Evolutionary conservation across 2,113 vertebrate species (phyloP).

Genomic region (Setophaga petechia): DNA sequence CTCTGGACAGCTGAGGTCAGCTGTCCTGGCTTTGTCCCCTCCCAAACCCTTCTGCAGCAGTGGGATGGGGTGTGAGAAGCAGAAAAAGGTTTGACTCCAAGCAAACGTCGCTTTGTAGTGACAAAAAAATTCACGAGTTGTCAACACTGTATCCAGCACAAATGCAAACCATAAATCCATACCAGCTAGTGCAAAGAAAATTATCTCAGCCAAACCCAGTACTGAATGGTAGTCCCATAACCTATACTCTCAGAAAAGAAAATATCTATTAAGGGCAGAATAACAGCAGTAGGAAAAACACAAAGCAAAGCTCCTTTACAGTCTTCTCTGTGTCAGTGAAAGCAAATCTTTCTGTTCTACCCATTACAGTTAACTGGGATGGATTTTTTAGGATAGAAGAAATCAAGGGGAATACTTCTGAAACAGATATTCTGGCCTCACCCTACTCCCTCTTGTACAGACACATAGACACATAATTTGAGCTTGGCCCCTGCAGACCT

Average conservation of each 20-base stretch:
- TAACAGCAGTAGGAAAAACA: neutral
- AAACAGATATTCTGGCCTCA: neutral
- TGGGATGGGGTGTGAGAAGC: neutral
- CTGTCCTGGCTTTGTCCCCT: neutral
- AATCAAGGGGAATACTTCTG: neutral
- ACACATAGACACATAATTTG: neutral
- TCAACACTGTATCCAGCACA: neutral
- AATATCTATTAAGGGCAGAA: neutral
- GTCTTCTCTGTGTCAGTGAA: neutral
- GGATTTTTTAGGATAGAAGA: neutral
- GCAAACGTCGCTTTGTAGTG: neutral
- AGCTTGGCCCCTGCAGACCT: neutral
- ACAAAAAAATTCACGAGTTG: neutral
- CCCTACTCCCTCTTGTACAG: neutral
- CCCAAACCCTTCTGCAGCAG: neutral
- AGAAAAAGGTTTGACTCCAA: neutral
- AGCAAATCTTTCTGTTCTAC: neutral
- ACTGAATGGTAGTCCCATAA: neutral
- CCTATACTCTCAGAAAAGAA: neutral
- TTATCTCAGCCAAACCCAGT: neutral
- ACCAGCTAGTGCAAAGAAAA: neutral
- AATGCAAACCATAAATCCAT: neutral
- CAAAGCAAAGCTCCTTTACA: neutral
- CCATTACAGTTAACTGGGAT: neutral
- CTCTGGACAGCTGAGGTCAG: neutral